phyloP scores from a whole-genome alignment of 64 coral and sea anemone species.

The Platygyra sinensis region DNA sequence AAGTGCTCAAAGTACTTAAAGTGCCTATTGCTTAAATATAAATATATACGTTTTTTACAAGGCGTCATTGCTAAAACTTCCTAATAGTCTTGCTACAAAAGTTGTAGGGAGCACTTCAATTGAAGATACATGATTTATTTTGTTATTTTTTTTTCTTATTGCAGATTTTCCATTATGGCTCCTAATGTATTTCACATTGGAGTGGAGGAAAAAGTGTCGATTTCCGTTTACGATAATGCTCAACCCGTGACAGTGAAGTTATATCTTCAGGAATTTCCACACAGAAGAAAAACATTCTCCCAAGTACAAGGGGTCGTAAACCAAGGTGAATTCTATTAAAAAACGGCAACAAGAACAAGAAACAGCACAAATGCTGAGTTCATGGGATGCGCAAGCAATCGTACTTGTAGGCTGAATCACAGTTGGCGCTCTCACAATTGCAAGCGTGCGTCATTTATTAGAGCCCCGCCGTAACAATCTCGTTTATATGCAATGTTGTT shows the following conservation, averaged over 20 bases:
- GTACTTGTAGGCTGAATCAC: no score
- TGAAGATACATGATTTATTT: background rate
- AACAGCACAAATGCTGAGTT: no score
- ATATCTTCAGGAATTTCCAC: slow-evolving; percentile 80
- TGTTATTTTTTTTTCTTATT: background rate
- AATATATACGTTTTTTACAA: no score
- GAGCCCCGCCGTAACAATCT: no score
- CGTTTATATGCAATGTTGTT: no score
- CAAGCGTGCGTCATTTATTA: no score
- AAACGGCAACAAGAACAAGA: no score
- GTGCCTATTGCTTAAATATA: no score
- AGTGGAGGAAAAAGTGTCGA: slow-evolving; percentile 66
- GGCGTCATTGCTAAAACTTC: no score
- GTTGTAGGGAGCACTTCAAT: background rate
- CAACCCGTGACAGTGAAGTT: slow-evolving; percentile 60
- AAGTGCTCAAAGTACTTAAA: no score
- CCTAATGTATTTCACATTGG: slow-evolving; percentile 86
- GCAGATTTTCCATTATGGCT: slow-evolving; percentile 69
- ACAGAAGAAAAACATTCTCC: slow-evolving; percentile 89
- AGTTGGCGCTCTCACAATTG: no score
- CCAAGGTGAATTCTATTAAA: slow-evolving; percentile 25
- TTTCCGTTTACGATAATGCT: slow-evolving; percentile 47
- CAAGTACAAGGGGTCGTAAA: slow-evolving; percentile 59
- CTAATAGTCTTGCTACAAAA: background rate
- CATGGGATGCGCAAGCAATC: no score